Evolutionary conservation across 1,140 invertebrate genomes (phyloP).

Genomic region (Notospermus geniculatus): DNA sequence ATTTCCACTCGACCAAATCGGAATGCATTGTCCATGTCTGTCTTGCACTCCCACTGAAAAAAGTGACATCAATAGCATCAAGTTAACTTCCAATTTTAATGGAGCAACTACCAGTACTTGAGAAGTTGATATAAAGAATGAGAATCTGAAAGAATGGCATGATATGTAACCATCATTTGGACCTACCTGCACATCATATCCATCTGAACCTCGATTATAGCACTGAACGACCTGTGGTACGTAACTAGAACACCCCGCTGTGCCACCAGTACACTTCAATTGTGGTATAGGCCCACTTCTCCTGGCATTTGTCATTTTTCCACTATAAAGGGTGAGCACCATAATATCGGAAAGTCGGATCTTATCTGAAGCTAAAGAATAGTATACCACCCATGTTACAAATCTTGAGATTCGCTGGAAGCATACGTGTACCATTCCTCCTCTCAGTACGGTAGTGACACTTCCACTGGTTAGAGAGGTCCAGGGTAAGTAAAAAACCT

Average conservation of each 20-base stretch:
- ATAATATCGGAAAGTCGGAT: constrained; percentile 47
- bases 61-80: too few relatives aligned
- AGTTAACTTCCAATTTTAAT: too few relatives aligned
- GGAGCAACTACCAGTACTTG: background rate
- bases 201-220: constrained; percentile 63
- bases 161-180: too few relatives aligned
- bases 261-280: constrained; percentile 62
- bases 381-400: too few relatives aligned
- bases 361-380: background rate
- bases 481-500: too few relatives aligned
- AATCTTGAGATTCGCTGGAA: too few relatives aligned
- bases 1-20: constrained; percentile 62
- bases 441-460: too few relatives aligned
- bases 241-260: constrained; percentile 52
- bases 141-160: background rate
- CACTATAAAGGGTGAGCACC: constrained; percentile 57
- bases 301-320: constrained; percentile 57
- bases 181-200: constrained; percentile 58
- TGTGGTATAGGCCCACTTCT: constrained; percentile 60
- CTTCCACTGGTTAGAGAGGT: too few relatives aligned
- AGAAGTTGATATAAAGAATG: constrained; percentile 7
- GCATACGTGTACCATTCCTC: too few relatives aligned
- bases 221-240: constrained; percentile 61
- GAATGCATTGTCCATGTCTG: constrained; percentile 61
- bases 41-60: constrained; percentile 64